Conservation (phyloP, 2,888 invertebrate genomes). For the Synanthedon vespiformis region DNA sequence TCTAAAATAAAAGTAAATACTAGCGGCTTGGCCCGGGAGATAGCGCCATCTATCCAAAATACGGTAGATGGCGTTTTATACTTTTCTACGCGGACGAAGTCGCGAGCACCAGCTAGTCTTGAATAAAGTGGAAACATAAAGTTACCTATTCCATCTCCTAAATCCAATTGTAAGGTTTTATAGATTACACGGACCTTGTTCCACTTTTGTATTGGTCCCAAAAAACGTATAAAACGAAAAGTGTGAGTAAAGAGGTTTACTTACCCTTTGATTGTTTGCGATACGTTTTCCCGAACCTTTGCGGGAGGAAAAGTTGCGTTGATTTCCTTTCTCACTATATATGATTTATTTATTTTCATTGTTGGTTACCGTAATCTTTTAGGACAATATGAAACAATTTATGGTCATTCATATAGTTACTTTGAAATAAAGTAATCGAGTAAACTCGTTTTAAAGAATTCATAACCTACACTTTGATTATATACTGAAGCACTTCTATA, state of each 20-base stretch:
- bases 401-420: background rate
- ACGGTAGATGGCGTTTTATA: too few relatives aligned
- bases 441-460: background rate
- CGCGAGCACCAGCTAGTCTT: too few relatives aligned
- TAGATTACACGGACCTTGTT: constrained; percentile 35
- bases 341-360: constrained; percentile 9
- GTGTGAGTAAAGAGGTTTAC: constrained; percentile 43
- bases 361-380: background rate
- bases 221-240: constrained; percentile 37
- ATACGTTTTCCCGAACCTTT: constrained; percentile 28
- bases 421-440: background rate
- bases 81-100: too few relatives aligned
- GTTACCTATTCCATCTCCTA: too few relatives aligned
- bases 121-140: too few relatives aligned
- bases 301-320: constrained; percentile 10
- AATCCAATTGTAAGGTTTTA: constrained; percentile 20
- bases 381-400: background rate
- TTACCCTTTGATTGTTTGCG: constrained; percentile 49
- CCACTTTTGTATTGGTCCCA: constrained; percentile 34
- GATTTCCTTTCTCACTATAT: constrained; percentile 8
- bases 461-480: too few relatives aligned
- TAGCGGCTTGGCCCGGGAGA: too few relatives aligned
- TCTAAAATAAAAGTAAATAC: too few relatives aligned
- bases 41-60: too few relatives aligned
- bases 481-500: too few relatives aligned